Evolutionary conservation across 2,113 vertebrate species (phyloP), one percentile per base, ranked within the genome.

Genomic region (Gymnarchus niloticus): DNA sequence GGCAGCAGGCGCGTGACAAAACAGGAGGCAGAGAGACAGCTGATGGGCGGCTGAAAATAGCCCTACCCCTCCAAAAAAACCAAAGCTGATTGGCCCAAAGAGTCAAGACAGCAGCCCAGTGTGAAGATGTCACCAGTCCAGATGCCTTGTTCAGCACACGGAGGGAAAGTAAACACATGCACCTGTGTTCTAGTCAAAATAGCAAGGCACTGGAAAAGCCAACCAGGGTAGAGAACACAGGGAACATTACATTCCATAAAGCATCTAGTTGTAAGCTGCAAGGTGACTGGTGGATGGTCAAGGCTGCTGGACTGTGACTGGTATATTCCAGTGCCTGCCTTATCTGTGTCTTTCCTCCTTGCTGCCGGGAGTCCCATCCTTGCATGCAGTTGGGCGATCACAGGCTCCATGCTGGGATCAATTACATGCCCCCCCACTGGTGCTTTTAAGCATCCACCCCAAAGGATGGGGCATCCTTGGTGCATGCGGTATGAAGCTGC

Each of bases 31-130:
- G 80, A 21, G n/a, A 48, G 80, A 25, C 4, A n/a, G n/a, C 57
- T 10, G 83, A 80, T n/a, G 81, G 76, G 44, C 84, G 86, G 65
- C 87, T 85, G 46, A 82, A 83, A 83, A 85, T 73, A 73, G 65
- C 33, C 83, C 83, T 86, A 80, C 52, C 65, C 87, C 86, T 87
- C 54, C 46, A 33, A 52, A 48, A 81, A 28, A 52, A 48, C 37
- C n/a, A 56, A 83, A 44, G 54, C 83, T n/a, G 56, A 83, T 28
- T 17, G 33, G 65, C 25, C n/a, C 25, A 73, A 33, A 6, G 3
- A 73, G 65, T 21, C 51, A 83, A 52, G 54, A 56, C n/a, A 73
- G 65, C 4, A 6, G 57, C 7, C 23, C 52, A 12, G 21, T 23
- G 19, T 61, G 57, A 61, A 9, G 7, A n/a, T 21, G 23, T 61